Evolutionary conservation across 53 echinoderm and acorn worm genomes (phyloP), one percentile per base, ranked within the genome.

Genomic region (Apostichopus leukothele): DNA sequence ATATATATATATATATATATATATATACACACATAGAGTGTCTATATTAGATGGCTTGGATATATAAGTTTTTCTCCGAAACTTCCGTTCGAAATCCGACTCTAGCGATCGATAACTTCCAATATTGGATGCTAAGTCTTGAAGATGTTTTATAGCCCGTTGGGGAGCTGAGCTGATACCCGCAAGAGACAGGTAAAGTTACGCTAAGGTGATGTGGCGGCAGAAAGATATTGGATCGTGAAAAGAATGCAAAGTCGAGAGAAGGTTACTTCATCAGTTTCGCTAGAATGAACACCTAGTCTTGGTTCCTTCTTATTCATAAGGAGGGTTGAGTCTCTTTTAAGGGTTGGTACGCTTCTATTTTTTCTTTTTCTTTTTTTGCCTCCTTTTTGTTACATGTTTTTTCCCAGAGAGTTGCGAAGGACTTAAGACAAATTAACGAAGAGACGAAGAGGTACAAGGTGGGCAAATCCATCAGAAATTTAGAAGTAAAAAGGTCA

Each of bases 111-210:
- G 57, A 84, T 84, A 84, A 51, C 27, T 84, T 60, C 39, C 84
- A 84, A 84, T 84, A 84, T 84, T 66, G 84, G 60, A 26, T 84
- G 84, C 20, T 66, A 60, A 60, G 67, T 66, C 67, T 84, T 84
- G 21, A 13, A 26, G 84, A 63, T 84, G 60, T 84, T 66, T 84
- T 84, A 60, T 61, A 84, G 84, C 84, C 84, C 84, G 67, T 66
- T 66, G 66, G 84, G 67, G 26, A 84, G 23, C 60, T 50, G 75
- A 75, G 79, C 79, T 52, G 51, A 52, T 79, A 79, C 79, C 39
- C 79, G 79, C n/a, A 51, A 52, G 19, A 79, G 79, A 52, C 79
- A 79, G 79, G 79, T 53, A 52, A 53, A 79, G 79, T 79, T 79
- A 79, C 79, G 79, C 51, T 52, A 52, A 79, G 79, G 79, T 79